These are phyloP conservation scores for Thera britannica DNA, from an alignment of 2,888 invertebrate genomes.

Conservation along the genomic window DNA sequence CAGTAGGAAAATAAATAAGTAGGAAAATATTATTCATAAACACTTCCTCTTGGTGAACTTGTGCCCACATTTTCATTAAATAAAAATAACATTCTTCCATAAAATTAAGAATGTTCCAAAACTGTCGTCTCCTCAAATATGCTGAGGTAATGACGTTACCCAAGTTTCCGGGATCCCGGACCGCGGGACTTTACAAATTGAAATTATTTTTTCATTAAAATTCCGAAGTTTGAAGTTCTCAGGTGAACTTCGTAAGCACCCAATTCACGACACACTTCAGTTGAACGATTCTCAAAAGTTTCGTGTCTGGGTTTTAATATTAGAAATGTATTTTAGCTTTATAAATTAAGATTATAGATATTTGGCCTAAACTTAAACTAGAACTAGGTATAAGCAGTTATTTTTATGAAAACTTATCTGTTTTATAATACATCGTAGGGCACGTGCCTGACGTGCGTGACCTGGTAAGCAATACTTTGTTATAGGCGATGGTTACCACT, in stretches of 20 bases:
- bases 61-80: constrained; percentile 41
- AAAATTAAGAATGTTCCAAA: constrained; percentile 58
- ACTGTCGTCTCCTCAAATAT: constrained; percentile 69
- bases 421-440: too few relatives aligned
- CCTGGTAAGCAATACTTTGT: too few relatives aligned
- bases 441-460: too few relatives aligned
- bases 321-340: background rate
- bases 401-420: too few relatives aligned
- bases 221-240: constrained; percentile 65
- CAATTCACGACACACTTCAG: constrained; percentile 65
- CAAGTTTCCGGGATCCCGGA: constrained; percentile 53
- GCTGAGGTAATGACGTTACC: constrained; percentile 74
- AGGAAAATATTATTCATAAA: background rate
- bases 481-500: too few relatives aligned
- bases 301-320: constrained; percentile 42
- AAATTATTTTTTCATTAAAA: constrained; percentile 84
- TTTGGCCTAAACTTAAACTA: background rate
- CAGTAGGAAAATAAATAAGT: background rate
- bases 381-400: background rate
- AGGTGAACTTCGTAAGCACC: constrained; percentile 73
- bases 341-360: constrained; percentile 6
- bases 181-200: constrained; percentile 73
- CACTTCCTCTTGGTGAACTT: constrained; percentile 3
- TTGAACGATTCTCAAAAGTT: constrained; percentile 64
- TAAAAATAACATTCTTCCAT: constrained; percentile 38